Evolutionary conservation across 2,888 invertebrate species (phyloP).

Genomic region (Hecatera dysodea): DNA sequence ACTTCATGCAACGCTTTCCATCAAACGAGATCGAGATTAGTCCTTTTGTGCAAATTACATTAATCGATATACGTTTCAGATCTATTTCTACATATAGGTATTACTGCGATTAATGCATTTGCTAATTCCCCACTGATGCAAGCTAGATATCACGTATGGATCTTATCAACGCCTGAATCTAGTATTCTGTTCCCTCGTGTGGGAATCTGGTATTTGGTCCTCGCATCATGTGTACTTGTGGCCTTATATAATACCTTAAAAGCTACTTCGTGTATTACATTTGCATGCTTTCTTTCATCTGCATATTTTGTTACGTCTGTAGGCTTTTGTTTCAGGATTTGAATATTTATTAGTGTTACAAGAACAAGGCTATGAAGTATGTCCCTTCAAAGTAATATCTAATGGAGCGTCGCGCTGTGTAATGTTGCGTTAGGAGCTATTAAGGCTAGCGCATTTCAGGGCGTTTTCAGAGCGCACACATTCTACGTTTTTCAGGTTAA

Average conservation of each 20-base stretch:
- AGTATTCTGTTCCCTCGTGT: slow-evolving; percentile 29
- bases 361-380: slow-evolving; percentile 18
- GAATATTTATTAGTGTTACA: slow-evolving; percentile 33
- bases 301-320: neutral
- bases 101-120: neutral
- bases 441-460: slow-evolving; percentile 37
- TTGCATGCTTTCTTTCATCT: no score
- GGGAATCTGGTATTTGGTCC: slow-evolving; percentile 60
- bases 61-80: neutral
- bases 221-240: slow-evolving; percentile 24
- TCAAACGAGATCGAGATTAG: neutral
- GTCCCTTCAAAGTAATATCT: slow-evolving; percentile 29
- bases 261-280: neutral
- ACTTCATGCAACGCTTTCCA: neutral
- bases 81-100: slow-evolving; percentile 1
- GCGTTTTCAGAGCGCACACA: slow-evolving; percentile 47
- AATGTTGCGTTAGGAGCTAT: slow-evolving; percentile 20
- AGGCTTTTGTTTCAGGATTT: slow-evolving; percentile 17
- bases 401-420: slow-evolving; percentile 33
- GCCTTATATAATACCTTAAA: slow-evolving; percentile 38
- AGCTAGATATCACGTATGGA: slow-evolving; percentile 33
- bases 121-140: slow-evolving; percentile 9
- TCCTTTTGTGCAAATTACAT: neutral
- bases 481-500: slow-evolving; percentile 3
- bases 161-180: slow-evolving; percentile 48